A percentile compares a stretch with the other conserved stretches of the same genome.
These are phyloP conservation scores for Brachionus rotundiformis DNA, from an alignment of 1,140 invertebrate genomes.

Conservation along the genomic window DNA sequence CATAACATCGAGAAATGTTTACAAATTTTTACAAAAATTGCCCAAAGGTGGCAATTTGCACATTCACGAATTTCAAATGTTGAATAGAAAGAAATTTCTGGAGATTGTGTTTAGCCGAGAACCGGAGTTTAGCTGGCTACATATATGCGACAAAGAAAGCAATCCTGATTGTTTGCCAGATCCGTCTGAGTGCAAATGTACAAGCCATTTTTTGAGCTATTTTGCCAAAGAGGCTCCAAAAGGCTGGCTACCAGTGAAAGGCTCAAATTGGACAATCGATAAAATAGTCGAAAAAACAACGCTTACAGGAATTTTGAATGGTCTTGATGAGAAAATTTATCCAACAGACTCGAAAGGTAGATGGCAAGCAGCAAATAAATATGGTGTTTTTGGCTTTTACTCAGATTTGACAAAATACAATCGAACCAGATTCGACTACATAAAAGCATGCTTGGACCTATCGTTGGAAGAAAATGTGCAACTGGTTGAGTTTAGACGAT, in stretches of 20 bases:
- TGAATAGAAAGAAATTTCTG: slow-evolving; percentile 34
- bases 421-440: slow-evolving; percentile 36
- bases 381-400: slow-evolving; percentile 33
- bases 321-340: slow-evolving; percentile 27
- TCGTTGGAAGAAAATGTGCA: slow-evolving; percentile 48
- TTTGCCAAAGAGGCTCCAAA: background rate
- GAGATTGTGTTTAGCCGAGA: slow-evolving; percentile 9
- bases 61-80: slow-evolving; percentile 42
- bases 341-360: slow-evolving; percentile 33
- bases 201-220: slow-evolving; percentile 14
- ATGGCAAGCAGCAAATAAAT: slow-evolving; percentile 37
- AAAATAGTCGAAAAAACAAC: slow-evolving; percentile 43
- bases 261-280: slow-evolving; percentile 42
- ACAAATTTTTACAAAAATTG: slow-evolving; percentile 25
- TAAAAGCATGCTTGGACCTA: slow-evolving; percentile 12
- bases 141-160: slow-evolving; percentile 40
- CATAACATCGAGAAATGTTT: slow-evolving; percentile 7
- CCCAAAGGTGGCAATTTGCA: slow-evolving; percentile 52
- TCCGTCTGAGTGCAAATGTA: background rate
- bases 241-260: slow-evolving; percentile 42
- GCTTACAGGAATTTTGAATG: slow-evolving; percentile 43
- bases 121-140: slow-evolving; percentile 3
- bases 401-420: slow-evolving; percentile 35
- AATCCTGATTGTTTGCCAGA: background rate
- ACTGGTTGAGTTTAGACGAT: slow-evolving; percentile 32